Percentiles rank a stretch among this genome's conserved stretches.
Conservation (phyloP, 92 coral and sea anemone species). For the Siderastrea radians region DNA sequence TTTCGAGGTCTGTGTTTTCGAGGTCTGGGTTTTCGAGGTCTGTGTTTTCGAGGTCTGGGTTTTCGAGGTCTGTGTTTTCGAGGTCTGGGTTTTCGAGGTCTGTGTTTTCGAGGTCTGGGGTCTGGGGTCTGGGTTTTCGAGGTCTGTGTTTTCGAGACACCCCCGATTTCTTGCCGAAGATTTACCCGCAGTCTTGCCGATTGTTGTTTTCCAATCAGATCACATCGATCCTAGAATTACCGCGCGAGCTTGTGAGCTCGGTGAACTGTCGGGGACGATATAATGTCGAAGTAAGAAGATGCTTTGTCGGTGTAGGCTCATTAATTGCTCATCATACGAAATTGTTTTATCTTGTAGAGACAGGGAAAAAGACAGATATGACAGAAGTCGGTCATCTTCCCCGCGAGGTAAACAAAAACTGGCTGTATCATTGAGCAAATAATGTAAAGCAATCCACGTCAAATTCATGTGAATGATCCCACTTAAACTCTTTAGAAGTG, state of each 20-base stretch:
- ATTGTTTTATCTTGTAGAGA: conserved; percentile 17
- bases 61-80: no score
- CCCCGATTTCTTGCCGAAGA: background rate
- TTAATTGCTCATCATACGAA: background rate
- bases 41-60: no score
- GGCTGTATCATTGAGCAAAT: background rate
- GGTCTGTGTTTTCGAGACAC: no score
- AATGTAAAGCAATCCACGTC: background rate
- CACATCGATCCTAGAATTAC: background rate
- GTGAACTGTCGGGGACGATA: background rate
- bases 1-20: no score
- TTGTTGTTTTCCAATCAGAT: background rate
- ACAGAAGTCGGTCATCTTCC: conserved; percentile 51
- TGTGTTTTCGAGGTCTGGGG: no score
- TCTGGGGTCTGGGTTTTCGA: no score
- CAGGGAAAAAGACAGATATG: conserved; percentile 41
- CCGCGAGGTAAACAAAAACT: conserved; percentile 39
- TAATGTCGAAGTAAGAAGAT: no score
- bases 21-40: no score
- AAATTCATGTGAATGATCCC: background rate
- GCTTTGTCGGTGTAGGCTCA: background rate
- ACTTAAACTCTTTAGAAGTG: background rate
- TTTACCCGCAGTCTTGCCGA: background rate
- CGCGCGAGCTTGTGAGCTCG: background rate
- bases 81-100: no score